Base-by-base conservation (phyloP, 2,888 invertebrate genomes). In the Macrophya annulata region DNA sequence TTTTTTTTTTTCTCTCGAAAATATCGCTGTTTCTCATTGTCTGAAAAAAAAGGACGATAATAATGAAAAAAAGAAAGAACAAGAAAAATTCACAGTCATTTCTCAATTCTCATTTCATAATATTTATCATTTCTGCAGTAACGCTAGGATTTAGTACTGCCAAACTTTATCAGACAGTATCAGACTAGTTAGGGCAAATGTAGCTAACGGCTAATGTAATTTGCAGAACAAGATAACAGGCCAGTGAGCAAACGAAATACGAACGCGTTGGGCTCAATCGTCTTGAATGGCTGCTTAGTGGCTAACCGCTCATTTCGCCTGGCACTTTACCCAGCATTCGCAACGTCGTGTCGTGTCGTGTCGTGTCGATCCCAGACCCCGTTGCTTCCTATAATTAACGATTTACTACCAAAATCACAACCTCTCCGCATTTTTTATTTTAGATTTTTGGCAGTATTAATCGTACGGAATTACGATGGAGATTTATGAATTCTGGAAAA, bases 281-380 rank as follows among this genome's bases (percentile, higher is more conserved):
- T 83, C 83, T 83, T 71, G 83, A 83, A 83, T 83, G 31, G 71
- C 83, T 83, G 71, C 68, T 83, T 48, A 71, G 83, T 51, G 83
- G 83, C 68, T 83, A 51, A 71, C 65, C 83, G 83, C 83, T 83
- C 68, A 83, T 83, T 83, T 83, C 51, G 68, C 68, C 48, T n/a
- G 68, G 68, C 68, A 68, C 48, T 65, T 68, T 45, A 71, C 48
- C 83, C 83, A 21, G n/a, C 48, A 10, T 62, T 81, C 15, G 68
- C n/a, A 68, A 81, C 40, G 81, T 43, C 62, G 62, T 10, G 25
- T 74, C 31, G 25, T 10, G 25, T 74, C 31, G 25, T 31, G 25
- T 45, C 65, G 65, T 31, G 25, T 45, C 48, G 48, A 83, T 71
- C 40, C 71, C 31, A 62, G 62, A 21, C 43, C 81, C 37, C 62